Base-by-base conservation (phyloP, 2,113 vertebrate genomes). In the Ramphastos sulfuratus region DNA sequence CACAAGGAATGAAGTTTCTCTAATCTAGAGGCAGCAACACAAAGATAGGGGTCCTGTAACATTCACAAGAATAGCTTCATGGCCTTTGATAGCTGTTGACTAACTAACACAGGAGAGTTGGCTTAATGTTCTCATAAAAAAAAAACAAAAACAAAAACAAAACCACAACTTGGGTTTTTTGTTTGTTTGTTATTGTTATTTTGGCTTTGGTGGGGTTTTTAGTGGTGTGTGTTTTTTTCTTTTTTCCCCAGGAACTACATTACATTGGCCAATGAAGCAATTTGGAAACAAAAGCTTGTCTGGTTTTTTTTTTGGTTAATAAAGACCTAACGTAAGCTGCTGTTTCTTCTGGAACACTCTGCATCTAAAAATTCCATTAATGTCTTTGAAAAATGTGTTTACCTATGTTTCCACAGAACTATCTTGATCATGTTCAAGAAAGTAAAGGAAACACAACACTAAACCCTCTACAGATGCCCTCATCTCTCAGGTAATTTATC, bases 81-180 rank as follows among this genome's bases (percentile, higher is more conserved):
- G 80, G n/a, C 12, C 8, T 66, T 88, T 81, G 18, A 37, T 81
- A 86, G 52, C 9, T 61, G 87, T 59, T 28, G 9, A 63, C 28
- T 78, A 60, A 81, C 4, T 37, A 75, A 80, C 59, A 67, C 1
- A 37, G 2, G 5, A 73, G 24, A 80, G 3, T 1, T 55, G 18
- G 3, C 3, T 78, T 88, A 66, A 50, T 4, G 66, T 71, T 28
- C 5, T 27, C 1, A 1, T n/a, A 2, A 58, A 85, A 80, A 28
- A 28, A 19, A 48, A 44, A 44, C 37, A 39, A 39, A 39, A 39
- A 39, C 37, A 10, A 10, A 6, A 46, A 46, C 14, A 21, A 21
- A 81, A 75, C n/a, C n/a, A n/a, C n/a, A n/a, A n/a, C 52, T 8
- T 28, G 8, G 0, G 0, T 1, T 39, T 19, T 66, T 48, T 37